Conservation (phyloP, 2,797 vertebrate species). For the Amblyraja radiata region DNA sequence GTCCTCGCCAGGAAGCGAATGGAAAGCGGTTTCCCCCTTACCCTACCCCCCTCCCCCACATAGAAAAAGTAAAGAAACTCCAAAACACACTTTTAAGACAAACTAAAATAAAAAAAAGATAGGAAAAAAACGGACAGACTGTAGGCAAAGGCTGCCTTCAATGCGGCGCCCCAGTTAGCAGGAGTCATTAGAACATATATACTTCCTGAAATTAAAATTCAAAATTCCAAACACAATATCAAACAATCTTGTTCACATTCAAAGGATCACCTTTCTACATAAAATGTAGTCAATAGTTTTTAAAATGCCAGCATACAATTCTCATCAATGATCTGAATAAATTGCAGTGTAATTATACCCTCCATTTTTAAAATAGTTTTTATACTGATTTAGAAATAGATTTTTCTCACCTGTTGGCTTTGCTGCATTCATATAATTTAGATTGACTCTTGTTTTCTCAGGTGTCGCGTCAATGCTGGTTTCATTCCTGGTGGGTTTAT, state of each 20-base stretch:
- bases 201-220: not conserved
- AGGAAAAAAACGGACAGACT: too few relatives aligned
- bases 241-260: not conserved
- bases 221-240: too few relatives aligned
- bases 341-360: not conserved
- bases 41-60: too few relatives aligned
- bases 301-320: not conserved
- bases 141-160: too few relatives aligned
- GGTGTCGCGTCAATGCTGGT: conserved; percentile 78
- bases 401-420: not conserved
- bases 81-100: too few relatives aligned
- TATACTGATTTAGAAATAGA: too few relatives aligned
- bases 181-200: not conserved
- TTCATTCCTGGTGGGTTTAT: conserved; percentile 74
- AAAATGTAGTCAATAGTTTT: not conserved
- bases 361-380: not conserved
- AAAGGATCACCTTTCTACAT: not conserved
- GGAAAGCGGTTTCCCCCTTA: too few relatives aligned
- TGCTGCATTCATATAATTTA: not conserved
- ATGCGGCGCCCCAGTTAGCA: not conserved
- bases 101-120: too few relatives aligned
- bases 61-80: too few relatives aligned
- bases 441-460: conserved; percentile 44
- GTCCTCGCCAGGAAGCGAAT: too few relatives aligned
- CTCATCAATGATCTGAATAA: not conserved